Evolutionary conservation across 2,797 vertebrate species (phyloP).

Genomic region (Phrynocephalus forsythii): DNA sequence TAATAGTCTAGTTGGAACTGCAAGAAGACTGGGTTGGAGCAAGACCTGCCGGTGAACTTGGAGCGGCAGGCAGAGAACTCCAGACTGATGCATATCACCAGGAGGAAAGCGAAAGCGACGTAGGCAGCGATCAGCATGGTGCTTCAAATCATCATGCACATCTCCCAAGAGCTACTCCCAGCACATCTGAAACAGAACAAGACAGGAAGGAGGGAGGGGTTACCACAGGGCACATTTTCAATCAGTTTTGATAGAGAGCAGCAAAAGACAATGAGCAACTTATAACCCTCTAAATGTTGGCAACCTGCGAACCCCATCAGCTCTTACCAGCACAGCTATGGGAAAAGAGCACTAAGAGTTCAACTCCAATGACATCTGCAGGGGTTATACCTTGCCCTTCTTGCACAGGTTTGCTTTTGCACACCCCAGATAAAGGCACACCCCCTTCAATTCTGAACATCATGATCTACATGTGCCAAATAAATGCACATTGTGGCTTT

Average conservation of each 20-base stretch:
- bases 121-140: slow-evolving; percentile 90
- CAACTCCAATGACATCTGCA: no score
- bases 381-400: no score
- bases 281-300: no score
- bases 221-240: neutral
- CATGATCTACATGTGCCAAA: neutral
- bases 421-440: neutral
- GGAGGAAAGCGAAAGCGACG: slow-evolving; percentile 82
- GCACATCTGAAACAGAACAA: slow-evolving; percentile 25
- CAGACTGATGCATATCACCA: slow-evolving; percentile 83
- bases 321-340: no score
- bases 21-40: slow-evolving; percentile 90
- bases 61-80: slow-evolving; percentile 87
- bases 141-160: slow-evolving; percentile 49
- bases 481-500: neutral
- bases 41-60: slow-evolving; percentile 76
- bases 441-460: neutral
- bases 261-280: neutral
- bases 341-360: no score
- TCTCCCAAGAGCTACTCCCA: slow-evolving; percentile 36
- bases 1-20: slow-evolving; percentile 88
- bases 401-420: neutral
- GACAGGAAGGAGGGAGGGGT: neutral
- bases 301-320: no score
- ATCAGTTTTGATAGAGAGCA: neutral